A percentile compares a stretch with the other conserved stretches of the same genome.
Conservation (phyloP, 1,140 invertebrate species). For the Dendroctonus ponderosae region DNA sequence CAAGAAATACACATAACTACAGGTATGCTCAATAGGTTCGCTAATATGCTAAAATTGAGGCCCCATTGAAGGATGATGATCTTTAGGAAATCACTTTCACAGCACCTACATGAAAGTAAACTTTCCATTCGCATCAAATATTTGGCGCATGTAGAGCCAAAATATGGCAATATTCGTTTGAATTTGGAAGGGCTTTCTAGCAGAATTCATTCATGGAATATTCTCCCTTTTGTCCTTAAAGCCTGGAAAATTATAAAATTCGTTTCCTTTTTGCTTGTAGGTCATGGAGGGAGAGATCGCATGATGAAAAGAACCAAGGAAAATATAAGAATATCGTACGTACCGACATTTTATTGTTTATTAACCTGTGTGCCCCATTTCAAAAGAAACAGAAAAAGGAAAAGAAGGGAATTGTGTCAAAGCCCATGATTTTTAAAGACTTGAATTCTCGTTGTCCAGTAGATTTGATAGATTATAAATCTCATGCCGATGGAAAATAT, state of each 20-base stretch:
- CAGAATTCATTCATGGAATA: too few species aligned
- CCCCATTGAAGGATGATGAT: too few species aligned
- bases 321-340: constrained; percentile 23
- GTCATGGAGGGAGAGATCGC: constrained; percentile 26
- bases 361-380: constrained; percentile 34
- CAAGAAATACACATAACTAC: background rate
- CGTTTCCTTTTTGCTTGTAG: too few species aligned
- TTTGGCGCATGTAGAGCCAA: background rate
- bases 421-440: constrained; percentile 42
- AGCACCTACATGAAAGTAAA: too few species aligned
- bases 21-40: constrained; percentile 8
- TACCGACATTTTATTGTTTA: constrained; percentile 30
- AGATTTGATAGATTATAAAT: too few species aligned
- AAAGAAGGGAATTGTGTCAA: constrained; percentile 37
- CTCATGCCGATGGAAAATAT: constrained; percentile 49
- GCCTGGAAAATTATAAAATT: too few species aligned
- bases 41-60: background rate
- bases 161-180: too few species aligned
- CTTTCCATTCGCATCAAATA: background rate
- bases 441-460: constrained; percentile 49
- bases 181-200: too few species aligned
- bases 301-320: constrained; percentile 41
- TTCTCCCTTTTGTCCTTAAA: too few species aligned
- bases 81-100: too few species aligned
- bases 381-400: constrained; percentile 28